Percentiles rank a stretch among this genome's conserved stretches.
Conservation (phyloP, 1,140 invertebrate species). For the Varroa destructor region DNA sequence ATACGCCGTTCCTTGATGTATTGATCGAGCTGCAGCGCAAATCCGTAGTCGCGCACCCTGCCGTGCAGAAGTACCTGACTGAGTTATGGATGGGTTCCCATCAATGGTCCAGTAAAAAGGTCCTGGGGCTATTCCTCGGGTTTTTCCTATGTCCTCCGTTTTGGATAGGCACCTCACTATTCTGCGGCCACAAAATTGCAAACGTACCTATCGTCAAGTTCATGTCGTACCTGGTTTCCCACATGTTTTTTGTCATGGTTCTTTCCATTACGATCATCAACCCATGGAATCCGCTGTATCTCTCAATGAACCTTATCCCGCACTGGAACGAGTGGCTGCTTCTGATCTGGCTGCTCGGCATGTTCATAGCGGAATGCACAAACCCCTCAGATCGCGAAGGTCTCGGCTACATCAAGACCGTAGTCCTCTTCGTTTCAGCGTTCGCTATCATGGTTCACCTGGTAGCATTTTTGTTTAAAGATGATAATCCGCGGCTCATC, state of each 20-base stretch:
- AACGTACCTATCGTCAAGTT: conserved; percentile 88
- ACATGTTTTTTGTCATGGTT: conserved; percentile 89
- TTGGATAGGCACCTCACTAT: conserved; percentile 90
- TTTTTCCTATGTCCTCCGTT: conserved; percentile 86
- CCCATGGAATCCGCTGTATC: conserved; percentile 52
- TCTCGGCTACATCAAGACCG: conserved; percentile 69
- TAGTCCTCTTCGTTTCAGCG: conserved; percentile 80
- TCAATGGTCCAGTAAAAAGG: conserved; percentile 88
- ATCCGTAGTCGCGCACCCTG: conserved; percentile 56
- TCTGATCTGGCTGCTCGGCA: conserved; percentile 83
- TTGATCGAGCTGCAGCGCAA: conserved; percentile 88
- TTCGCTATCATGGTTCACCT: conserved; percentile 80
- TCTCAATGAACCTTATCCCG: conserved; percentile 42
- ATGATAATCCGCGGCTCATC: conserved; percentile 35
- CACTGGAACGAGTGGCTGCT: conserved; percentile 94
- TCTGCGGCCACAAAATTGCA: conserved; percentile 84
- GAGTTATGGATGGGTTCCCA: conserved; percentile 92
- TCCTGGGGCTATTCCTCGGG: conserved; percentile 72
- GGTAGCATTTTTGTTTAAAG: conserved; percentile 50
- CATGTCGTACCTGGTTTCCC: conserved; percentile 95
- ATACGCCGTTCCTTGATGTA: conserved; percentile 88
- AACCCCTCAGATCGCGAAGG: conserved; percentile 90
- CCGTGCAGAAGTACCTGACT: conserved; percentile 49
- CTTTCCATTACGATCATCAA: conserved; percentile 75
- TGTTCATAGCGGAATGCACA: conserved; percentile 85